Percentiles rank a stretch among this genome's conserved stretches.
phyloP scores from a whole-genome alignment of 1,140 invertebrate genomes.

The Dendrolimus kikuchii region DNA sequence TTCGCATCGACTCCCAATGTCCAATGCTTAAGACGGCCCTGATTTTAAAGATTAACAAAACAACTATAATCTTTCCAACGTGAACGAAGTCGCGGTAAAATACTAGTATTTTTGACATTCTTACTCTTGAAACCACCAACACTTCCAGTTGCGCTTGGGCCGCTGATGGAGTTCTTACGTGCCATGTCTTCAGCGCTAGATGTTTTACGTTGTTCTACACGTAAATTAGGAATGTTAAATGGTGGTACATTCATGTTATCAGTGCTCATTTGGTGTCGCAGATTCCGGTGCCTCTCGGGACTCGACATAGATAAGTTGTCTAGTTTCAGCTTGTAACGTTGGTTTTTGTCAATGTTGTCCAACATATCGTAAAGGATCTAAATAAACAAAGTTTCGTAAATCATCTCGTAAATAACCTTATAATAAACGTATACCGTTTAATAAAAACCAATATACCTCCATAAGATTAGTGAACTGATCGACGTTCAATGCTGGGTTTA shows the following conservation, averaged over 20 bases:
- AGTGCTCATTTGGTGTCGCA: slow-evolving; percentile 88
- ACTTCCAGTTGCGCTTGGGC: slow-evolving; percentile 21
- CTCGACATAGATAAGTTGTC: slow-evolving; percentile 84
- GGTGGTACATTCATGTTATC: slow-evolving; percentile 89
- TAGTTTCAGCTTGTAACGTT: slow-evolving; percentile 87
- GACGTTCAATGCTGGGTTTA: slow-evolving; percentile 91
- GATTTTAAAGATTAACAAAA: too few species aligned
- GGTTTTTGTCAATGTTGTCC: slow-evolving; percentile 91
- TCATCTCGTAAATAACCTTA: not conserved
- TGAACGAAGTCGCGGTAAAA: too few species aligned
- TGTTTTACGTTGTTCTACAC: slow-evolving; percentile 88
- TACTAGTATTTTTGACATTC: not conserved
- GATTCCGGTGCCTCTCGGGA: slow-evolving; percentile 81
- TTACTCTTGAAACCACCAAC: slow-evolving; percentile 44
- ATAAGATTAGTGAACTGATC: slow-evolving; percentile 92
- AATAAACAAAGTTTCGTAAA: slow-evolving; percentile 3
- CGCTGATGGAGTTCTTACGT: slow-evolving; percentile 82
- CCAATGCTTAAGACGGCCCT: too few species aligned
- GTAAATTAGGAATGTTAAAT: slow-evolving; percentile 89
- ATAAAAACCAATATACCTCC: slow-evolving; percentile 72
- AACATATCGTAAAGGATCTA: slow-evolving; percentile 93
- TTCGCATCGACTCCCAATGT: too few species aligned
- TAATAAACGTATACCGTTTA: not conserved
- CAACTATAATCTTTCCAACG: too few species aligned
- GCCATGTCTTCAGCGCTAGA: slow-evolving; percentile 92